A percentile compares a stretch with the other conserved stretches of the same genome.
Evolutionary conservation across 2,888 invertebrate genomes (phyloP).

Genomic region (Standfussiana lucernea): DNA sequence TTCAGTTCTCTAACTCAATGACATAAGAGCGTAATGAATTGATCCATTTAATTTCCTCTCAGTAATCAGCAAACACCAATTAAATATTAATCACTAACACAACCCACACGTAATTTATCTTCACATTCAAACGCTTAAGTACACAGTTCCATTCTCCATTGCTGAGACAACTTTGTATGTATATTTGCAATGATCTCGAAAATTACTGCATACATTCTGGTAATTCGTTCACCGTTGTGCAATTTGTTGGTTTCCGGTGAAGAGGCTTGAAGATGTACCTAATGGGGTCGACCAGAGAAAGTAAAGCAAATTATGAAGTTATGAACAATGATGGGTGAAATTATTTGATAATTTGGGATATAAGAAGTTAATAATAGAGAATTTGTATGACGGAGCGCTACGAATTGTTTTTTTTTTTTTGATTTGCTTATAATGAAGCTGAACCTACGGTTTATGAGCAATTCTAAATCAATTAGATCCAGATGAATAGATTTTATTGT

Average conservation of each 20-base stretch:
- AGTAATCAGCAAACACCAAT: conserved; percentile 37
- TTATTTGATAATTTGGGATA: conserved; percentile 34
- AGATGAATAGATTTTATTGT: not conserved
- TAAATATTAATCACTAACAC: conserved; percentile 16
- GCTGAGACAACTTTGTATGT: conserved; percentile 56
- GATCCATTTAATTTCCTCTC: conserved; percentile 17
- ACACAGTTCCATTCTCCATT: conserved; percentile 40
- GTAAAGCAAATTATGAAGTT: conserved; percentile 42
- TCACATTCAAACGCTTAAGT: conserved; percentile 19
- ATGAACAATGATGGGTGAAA: conserved; percentile 39
- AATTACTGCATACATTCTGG: conserved; percentile 49
- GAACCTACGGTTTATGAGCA: not conserved
- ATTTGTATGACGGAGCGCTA: conserved; percentile 1
- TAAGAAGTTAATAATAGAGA: conserved; percentile 23
- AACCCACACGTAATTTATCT: conserved; percentile 31
- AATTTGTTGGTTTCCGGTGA: conserved; percentile 61
- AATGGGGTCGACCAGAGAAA: conserved; percentile 50
- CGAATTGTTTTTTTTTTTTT: not conserved
- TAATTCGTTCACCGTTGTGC: conserved; percentile 60
- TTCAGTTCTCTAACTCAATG: conserved; percentile 1
- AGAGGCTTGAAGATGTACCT: conserved; percentile 29
- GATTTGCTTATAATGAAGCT: conserved; percentile 7
- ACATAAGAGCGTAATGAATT: conserved; percentile 26
- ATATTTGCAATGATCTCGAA: conserved; percentile 65
- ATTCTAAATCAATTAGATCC: not conserved